A percentile compares a stretch with the other conserved stretches of the same genome.
Evolutionary conservation across 64 coral and sea anemone species (phyloP).

Genomic region (Dendrophyllia cribrosa): DNA sequence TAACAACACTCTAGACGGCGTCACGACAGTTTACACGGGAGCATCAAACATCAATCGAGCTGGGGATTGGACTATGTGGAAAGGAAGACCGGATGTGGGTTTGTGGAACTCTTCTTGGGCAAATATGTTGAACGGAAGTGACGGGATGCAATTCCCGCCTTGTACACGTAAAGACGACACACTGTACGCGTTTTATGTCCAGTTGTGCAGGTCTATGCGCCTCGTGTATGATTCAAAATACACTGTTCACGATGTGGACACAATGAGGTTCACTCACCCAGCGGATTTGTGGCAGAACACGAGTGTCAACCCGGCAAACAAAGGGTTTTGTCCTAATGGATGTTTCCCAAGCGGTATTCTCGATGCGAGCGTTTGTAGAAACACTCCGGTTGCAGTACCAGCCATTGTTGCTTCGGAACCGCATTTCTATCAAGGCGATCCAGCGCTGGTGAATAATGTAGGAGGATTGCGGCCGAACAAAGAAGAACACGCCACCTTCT

Average conservation of each 20-base stretch:
- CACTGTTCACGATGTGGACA: conserved; percentile 51
- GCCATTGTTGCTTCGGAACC: conserved; percentile 78
- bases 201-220: conserved; percentile 83
- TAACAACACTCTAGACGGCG: conserved; percentile 69
- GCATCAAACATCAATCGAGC: conserved; percentile 38
- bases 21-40: conserved; percentile 63
- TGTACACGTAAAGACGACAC: not conserved
- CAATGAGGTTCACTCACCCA: conserved; percentile 67
- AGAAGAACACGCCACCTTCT: conserved; percentile 68
- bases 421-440: conserved; percentile 89
- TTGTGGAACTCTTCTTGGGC: conserved; percentile 79
- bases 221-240: conserved; percentile 55
- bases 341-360: conserved; percentile 83
- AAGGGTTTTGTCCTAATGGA: conserved; percentile 75
- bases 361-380: conserved; percentile 54
- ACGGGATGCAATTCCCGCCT: conserved; percentile 84
- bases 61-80: conserved; percentile 68
- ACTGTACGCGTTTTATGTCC: conserved; percentile 74
- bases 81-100: conserved; percentile 46
- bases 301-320: conserved; percentile 58
- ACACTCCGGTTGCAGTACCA: not conserved
- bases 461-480: conserved; percentile 70
- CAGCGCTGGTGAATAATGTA: conserved; percentile 44
- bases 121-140: conserved; percentile 91
- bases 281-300: conserved; percentile 61